Evolutionary conservation across 2,113 vertebrate species (phyloP).

Genomic region (Peucedramus taeniatus): DNA sequence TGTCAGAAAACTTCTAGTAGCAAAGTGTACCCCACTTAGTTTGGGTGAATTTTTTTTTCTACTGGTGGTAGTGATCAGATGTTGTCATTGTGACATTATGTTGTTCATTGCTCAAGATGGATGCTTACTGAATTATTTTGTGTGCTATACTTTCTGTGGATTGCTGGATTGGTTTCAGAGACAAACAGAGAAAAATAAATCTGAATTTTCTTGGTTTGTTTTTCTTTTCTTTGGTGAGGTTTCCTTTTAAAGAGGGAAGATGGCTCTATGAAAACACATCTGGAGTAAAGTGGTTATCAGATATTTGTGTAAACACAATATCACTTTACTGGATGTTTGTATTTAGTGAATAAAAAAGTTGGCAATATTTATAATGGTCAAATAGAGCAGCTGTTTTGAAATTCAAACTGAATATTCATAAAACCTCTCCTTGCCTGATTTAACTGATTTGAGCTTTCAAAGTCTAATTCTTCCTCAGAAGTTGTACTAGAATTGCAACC

Average conservation of each 20-base stretch:
- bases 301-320: not conserved
- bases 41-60: not conserved
- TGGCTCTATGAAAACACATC: not conserved
- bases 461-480: not conserved
- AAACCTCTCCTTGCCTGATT: not conserved
- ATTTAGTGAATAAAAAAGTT: not conserved
- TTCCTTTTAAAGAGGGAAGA: not conserved
- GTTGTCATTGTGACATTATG: not conserved
- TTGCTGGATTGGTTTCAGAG: not conserved
- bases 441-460: conserved; percentile 27
- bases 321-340: not conserved
- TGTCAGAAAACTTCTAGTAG: not conserved
- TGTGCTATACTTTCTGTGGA: not conserved
- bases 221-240: not conserved
- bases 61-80: not conserved
- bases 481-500: not conserved
- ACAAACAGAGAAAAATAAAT: not conserved
- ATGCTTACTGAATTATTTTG: not conserved
- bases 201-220: not conserved
- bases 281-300: not conserved
- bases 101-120: not conserved
- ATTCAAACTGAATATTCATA: conserved; percentile 21
- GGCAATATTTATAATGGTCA: not conserved
- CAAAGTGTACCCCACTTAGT: not conserved
- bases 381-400: conserved; percentile 35